These are phyloP conservation scores for Psittacula cyanocephala DNA, from an alignment of 2,113 vertebrate species.

Conservation along the genomic window DNA sequence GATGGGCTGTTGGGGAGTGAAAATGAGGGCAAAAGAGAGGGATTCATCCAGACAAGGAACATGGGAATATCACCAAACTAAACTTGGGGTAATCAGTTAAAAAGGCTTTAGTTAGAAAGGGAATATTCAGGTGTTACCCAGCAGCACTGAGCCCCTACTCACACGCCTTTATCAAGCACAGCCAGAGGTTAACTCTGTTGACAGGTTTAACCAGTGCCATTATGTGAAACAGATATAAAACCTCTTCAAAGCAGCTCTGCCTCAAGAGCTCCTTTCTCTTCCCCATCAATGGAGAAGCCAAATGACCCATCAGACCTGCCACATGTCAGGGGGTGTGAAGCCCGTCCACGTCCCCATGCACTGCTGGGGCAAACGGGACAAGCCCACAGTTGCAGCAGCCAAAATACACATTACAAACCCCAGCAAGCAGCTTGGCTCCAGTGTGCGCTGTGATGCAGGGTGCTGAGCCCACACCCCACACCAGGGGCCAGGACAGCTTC, in stretches of 20 bases:
- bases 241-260: neutral
- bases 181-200: neutral
- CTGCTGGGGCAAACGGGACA: rapidly evolving
- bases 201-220: neutral
- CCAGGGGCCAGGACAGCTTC: neutral
- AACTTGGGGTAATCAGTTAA: neutral
- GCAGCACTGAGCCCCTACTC: neutral
- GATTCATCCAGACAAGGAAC: neutral
- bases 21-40: neutral
- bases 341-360: rapidly evolving
- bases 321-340: rapidly evolving
- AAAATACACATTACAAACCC: rapidly evolving
- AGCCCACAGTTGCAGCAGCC: neutral
- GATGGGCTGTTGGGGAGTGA: rapidly evolving
- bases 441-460: neutral
- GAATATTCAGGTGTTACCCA: neutral
- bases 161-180: neutral
- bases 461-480: neutral
- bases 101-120: neutral
- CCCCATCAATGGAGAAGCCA: neutral
- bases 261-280: neutral
- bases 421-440: neutral
- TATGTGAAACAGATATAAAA: neutral
- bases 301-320: neutral
- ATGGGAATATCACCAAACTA: neutral